Conservation (phyloP, 2,888 invertebrate genomes). For the Cetonia aurata region DNA sequence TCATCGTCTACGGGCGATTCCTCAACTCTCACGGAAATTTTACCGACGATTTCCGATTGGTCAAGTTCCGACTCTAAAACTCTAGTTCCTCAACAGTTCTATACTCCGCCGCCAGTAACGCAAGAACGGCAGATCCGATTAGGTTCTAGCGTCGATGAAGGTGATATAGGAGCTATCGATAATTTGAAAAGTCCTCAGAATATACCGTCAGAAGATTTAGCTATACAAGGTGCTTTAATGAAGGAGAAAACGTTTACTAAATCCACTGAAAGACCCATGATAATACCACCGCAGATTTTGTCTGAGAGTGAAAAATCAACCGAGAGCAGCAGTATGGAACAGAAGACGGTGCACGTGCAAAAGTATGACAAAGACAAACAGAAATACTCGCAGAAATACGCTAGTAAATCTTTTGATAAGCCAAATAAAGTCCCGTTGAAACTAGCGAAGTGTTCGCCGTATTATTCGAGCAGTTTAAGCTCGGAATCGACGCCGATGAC, state of each 20-base stretch:
- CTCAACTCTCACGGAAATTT: conserved; percentile 72
- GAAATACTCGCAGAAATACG: conserved; percentile 61
- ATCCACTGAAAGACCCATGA: conserved; percentile 69
- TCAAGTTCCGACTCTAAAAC: conserved; percentile 81
- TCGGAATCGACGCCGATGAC: conserved; percentile 81
- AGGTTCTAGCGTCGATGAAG: conserved; percentile 62
- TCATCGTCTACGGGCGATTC: conserved; percentile 64
- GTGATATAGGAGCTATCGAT: conserved; percentile 58
- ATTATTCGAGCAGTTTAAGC: conserved; percentile 81
- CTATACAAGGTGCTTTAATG: conserved; percentile 53
- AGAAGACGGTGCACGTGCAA: conserved; percentile 64
- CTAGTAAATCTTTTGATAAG: conserved; percentile 62
- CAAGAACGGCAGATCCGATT: conserved; percentile 52
- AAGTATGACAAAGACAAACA: conserved; percentile 64
- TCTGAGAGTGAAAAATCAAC: conserved; percentile 68
- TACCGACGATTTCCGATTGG: conserved; percentile 86
- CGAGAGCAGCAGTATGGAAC: conserved; percentile 68
- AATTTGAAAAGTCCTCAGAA: conserved; percentile 62
- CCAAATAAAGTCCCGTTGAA: conserved; percentile 67
- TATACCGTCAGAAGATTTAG: conserved; percentile 64
- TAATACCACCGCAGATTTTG: conserved; percentile 68
- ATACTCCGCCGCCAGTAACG: conserved; percentile 45
- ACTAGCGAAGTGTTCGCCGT: conserved; percentile 78
- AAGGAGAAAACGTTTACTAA: conserved; percentile 63
- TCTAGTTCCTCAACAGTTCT: conserved; percentile 71